Conservation (phyloP, 2,888 invertebrate species). For the Mythimna vitellina region DNA sequence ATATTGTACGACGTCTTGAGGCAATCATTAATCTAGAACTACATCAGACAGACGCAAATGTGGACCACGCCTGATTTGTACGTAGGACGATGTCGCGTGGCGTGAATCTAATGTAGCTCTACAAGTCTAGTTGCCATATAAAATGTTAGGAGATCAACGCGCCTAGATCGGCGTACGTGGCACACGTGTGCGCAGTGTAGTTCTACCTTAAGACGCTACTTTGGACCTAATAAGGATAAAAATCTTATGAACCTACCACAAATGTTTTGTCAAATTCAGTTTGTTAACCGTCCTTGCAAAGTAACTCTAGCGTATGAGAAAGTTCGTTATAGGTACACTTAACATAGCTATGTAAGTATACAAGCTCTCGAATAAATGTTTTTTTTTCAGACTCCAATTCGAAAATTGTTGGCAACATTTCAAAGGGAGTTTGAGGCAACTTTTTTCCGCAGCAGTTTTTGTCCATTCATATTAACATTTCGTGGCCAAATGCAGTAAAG, state of each 20-base stretch:
- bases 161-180: too few relatives aligned
- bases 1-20: neutral
- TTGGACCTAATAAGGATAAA: neutral
- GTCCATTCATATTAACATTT: slow-evolving; percentile 35
- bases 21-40: neutral
- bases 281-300: slow-evolving; percentile 4
- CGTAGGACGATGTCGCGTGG: too few relatives aligned
- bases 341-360: neutral
- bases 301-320: neutral
- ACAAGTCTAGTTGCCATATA: too few relatives aligned
- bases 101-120: too few relatives aligned
- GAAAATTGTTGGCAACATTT: slow-evolving; percentile 57
- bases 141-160: too few relatives aligned
- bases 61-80: too few relatives aligned
- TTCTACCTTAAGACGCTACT: too few relatives aligned
- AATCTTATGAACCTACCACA: neutral
- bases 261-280: neutral
- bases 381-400: slow-evolving; percentile 19
- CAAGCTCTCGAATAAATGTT: neutral
- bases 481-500: slow-evolving; percentile 31
- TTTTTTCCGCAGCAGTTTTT: slow-evolving; percentile 38
- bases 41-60: too few relatives aligned
- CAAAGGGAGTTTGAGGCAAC: slow-evolving; percentile 46
- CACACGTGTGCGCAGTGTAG: too few relatives aligned
- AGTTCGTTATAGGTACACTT: neutral